These are phyloP conservation scores for Helogale parvula DNA, from an alignment of 2,113 vertebrate species.

Conservation along the genomic window DNA sequence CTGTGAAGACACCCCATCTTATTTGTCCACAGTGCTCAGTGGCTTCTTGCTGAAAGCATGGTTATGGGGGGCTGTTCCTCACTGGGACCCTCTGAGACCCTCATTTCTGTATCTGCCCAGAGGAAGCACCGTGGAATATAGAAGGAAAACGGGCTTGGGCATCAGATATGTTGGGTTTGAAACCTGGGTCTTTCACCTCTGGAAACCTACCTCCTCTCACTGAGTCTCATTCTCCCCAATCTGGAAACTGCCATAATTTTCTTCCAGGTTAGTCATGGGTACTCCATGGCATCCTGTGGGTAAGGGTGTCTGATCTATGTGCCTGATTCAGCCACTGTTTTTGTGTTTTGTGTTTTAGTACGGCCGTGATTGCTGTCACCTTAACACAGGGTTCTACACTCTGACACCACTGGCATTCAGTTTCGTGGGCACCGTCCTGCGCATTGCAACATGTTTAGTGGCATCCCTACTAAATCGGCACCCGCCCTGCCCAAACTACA, in stretches of 20 bases:
- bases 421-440: not conserved
- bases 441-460: rapidly evolving
- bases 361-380: rapidly evolving
- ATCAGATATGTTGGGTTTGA: not conserved
- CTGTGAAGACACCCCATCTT: rapidly evolving
- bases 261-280: not conserved
- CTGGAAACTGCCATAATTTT: not conserved
- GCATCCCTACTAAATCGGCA: not conserved
- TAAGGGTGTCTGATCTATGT: rapidly evolving
- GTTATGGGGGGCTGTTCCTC: rapidly evolving
- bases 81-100: too few relatives aligned
- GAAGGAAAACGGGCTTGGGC: too few relatives aligned
- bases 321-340: rapidly evolving
- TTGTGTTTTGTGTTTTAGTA: not conserved
- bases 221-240: not conserved
- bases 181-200: not conserved
- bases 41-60: not conserved
- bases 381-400: too few relatives aligned
- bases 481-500: too few relatives aligned
- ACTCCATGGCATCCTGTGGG: rapidly evolving
- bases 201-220: too few relatives aligned
- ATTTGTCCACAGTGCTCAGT: not conserved
- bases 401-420: rapidly evolving
- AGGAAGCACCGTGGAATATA: rapidly evolving
- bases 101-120: rapidly evolving